Conservation (phyloP, 2,113 vertebrate species). For the Ceyx cyanopectus region DNA sequence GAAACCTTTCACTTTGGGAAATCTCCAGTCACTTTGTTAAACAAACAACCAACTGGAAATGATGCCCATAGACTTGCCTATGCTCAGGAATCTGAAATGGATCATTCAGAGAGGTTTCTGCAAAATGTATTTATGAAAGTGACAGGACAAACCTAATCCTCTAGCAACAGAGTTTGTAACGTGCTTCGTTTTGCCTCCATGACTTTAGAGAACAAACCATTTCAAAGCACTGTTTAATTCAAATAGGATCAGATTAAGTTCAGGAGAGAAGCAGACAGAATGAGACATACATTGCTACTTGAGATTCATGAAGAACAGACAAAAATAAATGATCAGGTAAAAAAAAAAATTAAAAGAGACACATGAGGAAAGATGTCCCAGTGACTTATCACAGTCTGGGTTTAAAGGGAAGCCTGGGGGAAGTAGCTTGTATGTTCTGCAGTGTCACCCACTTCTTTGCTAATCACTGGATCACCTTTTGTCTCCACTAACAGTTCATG, state of each 20-base stretch:
- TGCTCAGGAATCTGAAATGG: neutral
- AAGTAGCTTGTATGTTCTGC: neutral
- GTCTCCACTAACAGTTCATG: neutral
- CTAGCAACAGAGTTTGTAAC: neutral
- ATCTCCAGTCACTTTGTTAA: neutral
- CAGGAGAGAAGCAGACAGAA: neutral
- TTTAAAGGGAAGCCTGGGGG: neutral
- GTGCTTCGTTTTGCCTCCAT: neutral
- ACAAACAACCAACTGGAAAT: neutral
- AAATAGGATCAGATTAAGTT: neutral
- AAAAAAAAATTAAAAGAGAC: neutral
- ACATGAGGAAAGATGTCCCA: rapidly evolving
- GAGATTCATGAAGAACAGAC: neutral
- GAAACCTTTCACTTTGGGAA: conserved; percentile 15
- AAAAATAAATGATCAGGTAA: neutral
- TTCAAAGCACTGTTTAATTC: neutral
- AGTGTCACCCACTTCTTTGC: neutral
- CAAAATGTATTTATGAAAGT: neutral
- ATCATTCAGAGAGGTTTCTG: neutral
- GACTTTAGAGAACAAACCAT: neutral
- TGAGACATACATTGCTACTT: neutral
- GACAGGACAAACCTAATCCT: neutral
- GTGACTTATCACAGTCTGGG: neutral
- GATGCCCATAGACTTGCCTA: neutral
- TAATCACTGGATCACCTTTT: neutral